phyloP scores from a whole-genome alignment of 1,140 invertebrate species.

The Brachionus calyciflorus region DNA sequence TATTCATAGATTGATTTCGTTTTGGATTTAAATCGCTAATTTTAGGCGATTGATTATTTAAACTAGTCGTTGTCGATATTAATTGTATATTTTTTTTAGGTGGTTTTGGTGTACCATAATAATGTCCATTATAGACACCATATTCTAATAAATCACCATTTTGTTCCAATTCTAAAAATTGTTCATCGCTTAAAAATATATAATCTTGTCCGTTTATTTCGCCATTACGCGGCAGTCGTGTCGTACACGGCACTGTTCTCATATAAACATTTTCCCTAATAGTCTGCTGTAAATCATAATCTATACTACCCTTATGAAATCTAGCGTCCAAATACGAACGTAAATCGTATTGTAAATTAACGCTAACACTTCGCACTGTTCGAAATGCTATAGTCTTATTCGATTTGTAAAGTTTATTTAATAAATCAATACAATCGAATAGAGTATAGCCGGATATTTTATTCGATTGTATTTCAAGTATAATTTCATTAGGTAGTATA shows the following conservation, averaged over 20 bases:
- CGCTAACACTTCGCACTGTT: neutral
- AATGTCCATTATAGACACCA: constrained; percentile 67
- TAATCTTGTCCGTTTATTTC: constrained; percentile 70
- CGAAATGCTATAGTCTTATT: neutral
- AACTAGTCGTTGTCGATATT: constrained; percentile 59
- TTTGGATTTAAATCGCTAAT: constrained; percentile 63
- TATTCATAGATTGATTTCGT: constrained; percentile 60
- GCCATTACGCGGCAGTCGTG: constrained; percentile 64
- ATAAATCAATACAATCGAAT: neutral
- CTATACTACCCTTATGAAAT: constrained; percentile 68
- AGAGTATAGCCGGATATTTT: constrained; percentile 40
- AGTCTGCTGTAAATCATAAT: constrained; percentile 70
- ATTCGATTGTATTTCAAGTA: constrained; percentile 16
- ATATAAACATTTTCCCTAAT: constrained; percentile 71
- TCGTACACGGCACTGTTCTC: constrained; percentile 70
- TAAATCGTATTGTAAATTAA: constrained; percentile 58
- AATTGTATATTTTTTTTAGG: constrained; percentile 52
- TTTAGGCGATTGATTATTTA: neutral
- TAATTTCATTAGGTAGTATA: neutral
- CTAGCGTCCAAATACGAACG: constrained; percentile 66
- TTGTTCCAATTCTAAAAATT: constrained; percentile 67
- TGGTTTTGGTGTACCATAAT: constrained; percentile 63
- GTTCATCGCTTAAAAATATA: constrained; percentile 66
- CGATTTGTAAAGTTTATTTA: neutral
- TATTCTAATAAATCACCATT: constrained; percentile 68